phyloP scores from a whole-genome alignment of 2,113 vertebrate species.

The Esox niger region DNA sequence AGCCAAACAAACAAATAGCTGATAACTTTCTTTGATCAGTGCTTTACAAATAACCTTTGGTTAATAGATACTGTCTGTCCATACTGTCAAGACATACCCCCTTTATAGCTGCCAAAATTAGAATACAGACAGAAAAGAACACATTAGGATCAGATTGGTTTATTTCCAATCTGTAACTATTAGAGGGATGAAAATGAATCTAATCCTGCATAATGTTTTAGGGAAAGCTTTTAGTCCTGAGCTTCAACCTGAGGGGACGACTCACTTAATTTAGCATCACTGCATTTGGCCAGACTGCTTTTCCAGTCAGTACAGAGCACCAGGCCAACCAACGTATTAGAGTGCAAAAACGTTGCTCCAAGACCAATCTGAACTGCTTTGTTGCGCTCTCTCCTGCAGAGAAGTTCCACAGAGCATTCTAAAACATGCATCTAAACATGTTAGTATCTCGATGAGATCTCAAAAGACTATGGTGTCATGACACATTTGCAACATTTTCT shows the following conservation, averaged over 20 bases:
- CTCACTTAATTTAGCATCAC: too few species aligned
- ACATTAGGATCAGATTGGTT: too few species aligned
- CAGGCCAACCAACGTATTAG: too few species aligned
- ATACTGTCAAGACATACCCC: slow-evolving; percentile 9
- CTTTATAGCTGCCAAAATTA: too few species aligned
- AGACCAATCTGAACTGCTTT: too few species aligned
- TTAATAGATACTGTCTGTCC: too few species aligned
- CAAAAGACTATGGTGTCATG: neutral
- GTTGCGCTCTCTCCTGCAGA: neutral
- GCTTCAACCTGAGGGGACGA: neutral
- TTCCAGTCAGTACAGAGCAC: neutral
- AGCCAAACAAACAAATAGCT: neutral
- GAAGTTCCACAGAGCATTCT: neutral
- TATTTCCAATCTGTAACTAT: slow-evolving; percentile 18
- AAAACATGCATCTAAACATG: slow-evolving; percentile 4
- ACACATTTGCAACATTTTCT: neutral
- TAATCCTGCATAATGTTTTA: slow-evolving; percentile 1
- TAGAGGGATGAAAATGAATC: too few species aligned
- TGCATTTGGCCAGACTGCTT: neutral
- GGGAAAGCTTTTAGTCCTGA: neutral
- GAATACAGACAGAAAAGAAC: too few species aligned
- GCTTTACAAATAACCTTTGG: neutral
- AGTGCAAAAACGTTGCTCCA: neutral
- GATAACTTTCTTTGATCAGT: neutral
- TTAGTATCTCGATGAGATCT: neutral